Evolutionary conservation across 2,888 invertebrate species (phyloP), one percentile per base, ranked within the genome.

Genomic region (Phyllotreta striolata): DNA sequence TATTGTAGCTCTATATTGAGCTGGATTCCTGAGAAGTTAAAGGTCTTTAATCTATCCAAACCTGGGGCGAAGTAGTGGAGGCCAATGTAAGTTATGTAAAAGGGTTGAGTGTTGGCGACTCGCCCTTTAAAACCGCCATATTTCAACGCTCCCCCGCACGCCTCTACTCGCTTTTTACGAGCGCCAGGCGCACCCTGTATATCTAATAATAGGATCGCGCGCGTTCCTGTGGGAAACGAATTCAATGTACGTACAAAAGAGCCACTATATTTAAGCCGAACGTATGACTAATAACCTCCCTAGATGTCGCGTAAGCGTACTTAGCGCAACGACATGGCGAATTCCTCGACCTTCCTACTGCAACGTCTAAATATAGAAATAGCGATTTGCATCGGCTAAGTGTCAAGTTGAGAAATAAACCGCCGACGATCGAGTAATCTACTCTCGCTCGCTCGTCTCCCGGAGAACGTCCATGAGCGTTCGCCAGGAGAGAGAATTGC

Each of bases 281-380:
- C 9, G 39, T 39, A 58, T 58, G 58, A 58, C 58, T 58, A 58
- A 58, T 58, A 58, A 34, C 58, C 49, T 58, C 58, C 58, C 58
- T 58, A 58, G 47, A 40, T 58, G 49, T 49, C 58, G 49, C 49
- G 44, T 58, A 44, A 58, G 35, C 58, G 49, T 58, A 47, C 39
- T 49, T 58, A 58, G 40, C 34, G 38, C 49, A n/a, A 49, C 44
- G 24, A 43, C 43, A 57, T 49, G 44, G 62, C 51, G 57, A 62
- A 62, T 62, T 62, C 57, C 49, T 62, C 44, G 57, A 57, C 62
- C 62, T 62, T 62, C 56, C 51, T 57, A 41, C 52, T 57, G 56
- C 51, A 62, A 62, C 44, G 51, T 62, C 62, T 62, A 62, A 57
- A 62, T 62, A 62, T 62, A 62, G 62, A 56, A 54, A 55, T 62